Evolutionary conservation across 2,888 invertebrate species (phyloP), one percentile per base, ranked within the genome.

Genomic region (Cantharis nigra): DNA sequence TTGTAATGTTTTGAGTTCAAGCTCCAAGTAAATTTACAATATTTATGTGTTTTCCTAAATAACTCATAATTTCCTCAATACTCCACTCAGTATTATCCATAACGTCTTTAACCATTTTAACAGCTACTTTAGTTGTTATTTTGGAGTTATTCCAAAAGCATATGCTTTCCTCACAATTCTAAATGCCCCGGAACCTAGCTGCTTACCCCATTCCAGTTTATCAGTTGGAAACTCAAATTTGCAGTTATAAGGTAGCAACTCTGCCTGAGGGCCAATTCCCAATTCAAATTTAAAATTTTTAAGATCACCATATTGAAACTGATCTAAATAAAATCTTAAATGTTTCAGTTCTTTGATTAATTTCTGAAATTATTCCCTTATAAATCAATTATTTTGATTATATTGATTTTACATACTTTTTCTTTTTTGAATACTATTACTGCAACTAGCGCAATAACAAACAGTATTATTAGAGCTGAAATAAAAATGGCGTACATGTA

Each of bases 21-120:
- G 98, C 98, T 69, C 98, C 98, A 18, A 98, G 91, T 70, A 98
- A 90, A 89, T 98, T 98, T 1, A 98, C 97, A 63, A 98, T 97
- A 88, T 98, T 98, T 70, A 98, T 89, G 88, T 98, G 98, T 85
- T 96, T 95, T 0, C 98, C 98, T 81, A 98, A 91, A 89, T 98
- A 97, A 7, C 96, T 95, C 94, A 98, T 96, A 78, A 98, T 98
- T 90, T 98, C n/a, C n/a, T n/a, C n/a, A n/a, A n/a, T n/a, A n/a
- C n/a, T n/a, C n/a, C n/a, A n/a, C n/a, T 98, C 16, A 98, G 90
- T 93, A 63, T 93, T 92, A 86, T 98, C 97, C 0, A 96, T 95
- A 69, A 94, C 94, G 81, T 94, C 93, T 88, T 97, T 96, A 3
- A 97, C 96, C 96, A 96, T 98, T 90, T 98, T 98, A 0, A 98